Percentiles rank a stretch among this genome's conserved stretches.
phyloP scores from a whole-genome alignment of 2,113 vertebrate genomes.

The Apus apus region DNA sequence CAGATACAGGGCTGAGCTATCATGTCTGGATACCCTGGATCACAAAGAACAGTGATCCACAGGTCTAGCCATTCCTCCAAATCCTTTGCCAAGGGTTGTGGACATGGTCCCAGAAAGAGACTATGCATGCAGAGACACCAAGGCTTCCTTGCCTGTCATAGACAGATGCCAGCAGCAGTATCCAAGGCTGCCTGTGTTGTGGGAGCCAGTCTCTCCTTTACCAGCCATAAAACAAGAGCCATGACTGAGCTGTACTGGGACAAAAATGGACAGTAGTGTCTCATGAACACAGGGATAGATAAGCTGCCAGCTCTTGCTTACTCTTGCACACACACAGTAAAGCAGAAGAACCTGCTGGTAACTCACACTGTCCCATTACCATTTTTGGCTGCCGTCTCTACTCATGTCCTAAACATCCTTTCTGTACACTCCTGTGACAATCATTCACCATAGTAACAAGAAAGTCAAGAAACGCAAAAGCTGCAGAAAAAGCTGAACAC shows the following conservation, averaged over 20 bases:
- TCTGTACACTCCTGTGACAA: neutral
- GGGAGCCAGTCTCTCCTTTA: neutral
- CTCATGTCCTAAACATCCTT: neutral
- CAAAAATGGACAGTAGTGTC: neutral
- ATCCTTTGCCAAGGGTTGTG: fast-evolving
- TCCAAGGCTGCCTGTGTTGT: neutral
- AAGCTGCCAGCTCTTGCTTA: neutral
- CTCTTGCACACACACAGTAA: neutral
- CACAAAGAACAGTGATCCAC: neutral
- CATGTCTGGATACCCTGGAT: neutral
- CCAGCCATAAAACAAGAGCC: neutral
- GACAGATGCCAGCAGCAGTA: neutral
- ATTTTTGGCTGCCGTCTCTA: neutral
- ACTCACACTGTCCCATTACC: neutral
- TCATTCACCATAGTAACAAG: constrained; percentile 16
- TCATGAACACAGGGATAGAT: neutral
- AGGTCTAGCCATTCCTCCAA: neutral
- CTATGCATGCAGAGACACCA: neutral
- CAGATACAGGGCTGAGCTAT: neutral
- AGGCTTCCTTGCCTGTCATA: neutral
- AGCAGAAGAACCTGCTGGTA: constrained; percentile 20
- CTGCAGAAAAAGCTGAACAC: neutral
- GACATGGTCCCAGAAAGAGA: neutral
- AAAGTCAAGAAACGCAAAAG: constrained; percentile 11
- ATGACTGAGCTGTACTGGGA: neutral